phyloP scores from a whole-genome alignment of 2,113 vertebrate genomes.

The Meleagris gallopavo region DNA sequence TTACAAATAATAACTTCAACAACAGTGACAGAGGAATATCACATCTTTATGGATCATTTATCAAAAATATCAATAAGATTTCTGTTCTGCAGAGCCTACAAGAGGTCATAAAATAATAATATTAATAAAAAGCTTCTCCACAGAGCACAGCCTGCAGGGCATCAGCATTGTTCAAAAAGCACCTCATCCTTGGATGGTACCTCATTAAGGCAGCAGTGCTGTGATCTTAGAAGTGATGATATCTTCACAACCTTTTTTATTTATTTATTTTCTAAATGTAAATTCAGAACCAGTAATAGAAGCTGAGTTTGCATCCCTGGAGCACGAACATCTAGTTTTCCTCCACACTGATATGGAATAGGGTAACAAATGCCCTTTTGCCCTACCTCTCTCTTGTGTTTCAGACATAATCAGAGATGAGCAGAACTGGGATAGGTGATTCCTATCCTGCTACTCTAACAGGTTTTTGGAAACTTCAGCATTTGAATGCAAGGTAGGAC shows the following conservation, averaged over 20 bases:
- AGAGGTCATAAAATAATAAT: background rate
- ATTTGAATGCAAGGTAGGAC: background rate
- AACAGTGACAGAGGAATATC: background rate
- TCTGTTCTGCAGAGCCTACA: background rate
- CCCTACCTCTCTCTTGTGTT: background rate
- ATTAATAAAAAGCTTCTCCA: background rate
- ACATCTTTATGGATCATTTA: background rate
- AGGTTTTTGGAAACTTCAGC: background rate
- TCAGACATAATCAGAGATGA: background rate
- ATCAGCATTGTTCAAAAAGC: background rate
- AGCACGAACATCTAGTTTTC: background rate
- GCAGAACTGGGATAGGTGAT: background rate
- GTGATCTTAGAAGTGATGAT: background rate
- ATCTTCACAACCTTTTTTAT: conserved; percentile 4
- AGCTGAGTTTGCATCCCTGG: conserved; percentile 6
- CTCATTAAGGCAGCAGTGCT: background rate
- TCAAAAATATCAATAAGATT: background rate
- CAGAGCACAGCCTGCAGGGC: background rate
- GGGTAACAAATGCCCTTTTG: background rate
- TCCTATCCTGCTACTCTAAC: background rate
- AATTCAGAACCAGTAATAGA: background rate
- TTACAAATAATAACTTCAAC: background rate
- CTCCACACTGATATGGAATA: background rate
- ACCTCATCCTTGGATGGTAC: background rate
- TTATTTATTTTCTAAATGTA: background rate